Evolutionary conservation across 1,140 invertebrate genomes (phyloP), one percentile per base, ranked within the genome.

Genomic region (Asbolus verrucosus): DNA sequence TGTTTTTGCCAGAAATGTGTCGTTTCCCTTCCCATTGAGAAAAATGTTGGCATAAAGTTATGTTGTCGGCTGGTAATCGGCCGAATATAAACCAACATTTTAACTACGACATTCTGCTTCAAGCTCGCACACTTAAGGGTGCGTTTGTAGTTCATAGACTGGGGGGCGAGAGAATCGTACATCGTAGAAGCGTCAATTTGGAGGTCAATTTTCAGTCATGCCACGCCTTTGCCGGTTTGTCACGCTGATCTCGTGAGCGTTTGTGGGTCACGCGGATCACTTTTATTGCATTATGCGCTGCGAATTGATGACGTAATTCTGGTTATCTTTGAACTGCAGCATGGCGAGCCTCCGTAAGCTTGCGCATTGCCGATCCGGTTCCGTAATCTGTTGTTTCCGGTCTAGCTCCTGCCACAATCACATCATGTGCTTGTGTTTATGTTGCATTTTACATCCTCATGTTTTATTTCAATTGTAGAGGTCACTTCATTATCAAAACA

Each of bases 351-450:
- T 27, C 21, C 46, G n/a, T 14, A 21, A 24, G 46, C 14, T 27
- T 54, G 46, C 46, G 46, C 46, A 4, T 13, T 54, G 46, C 8
- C 8, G 6, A 13, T 54, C 46, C 46, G 8, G 46, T 43, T 3
- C 4, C 16, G 39, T 54, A 54, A 54, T 54, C 13, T 21, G 14
- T 3, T 27, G 21, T 54, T 54, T 54, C 46, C 46, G 19, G 46
- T 24, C 1, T n/a, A 14, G 21, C 46, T 54, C 46, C 46, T 11
- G 21, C 11, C 8, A 13, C 46, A 54, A 54, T 15, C 5, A 11
- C 11, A 54, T 27, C 46, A 54, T 54, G 46, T 54, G 18, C 46
- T 18, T 54, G 46, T 54, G 46, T 54, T 54, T 54, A 54, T 24
- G 21, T 24, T 54, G 21, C n/a, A n/a, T n/a, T n/a, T n/a, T n/a